Percentiles rank a stretch among this genome's conserved stretches.
phyloP scores from a whole-genome alignment of 2,113 vertebrate species.

The Chaenocephalus aceratus region DNA sequence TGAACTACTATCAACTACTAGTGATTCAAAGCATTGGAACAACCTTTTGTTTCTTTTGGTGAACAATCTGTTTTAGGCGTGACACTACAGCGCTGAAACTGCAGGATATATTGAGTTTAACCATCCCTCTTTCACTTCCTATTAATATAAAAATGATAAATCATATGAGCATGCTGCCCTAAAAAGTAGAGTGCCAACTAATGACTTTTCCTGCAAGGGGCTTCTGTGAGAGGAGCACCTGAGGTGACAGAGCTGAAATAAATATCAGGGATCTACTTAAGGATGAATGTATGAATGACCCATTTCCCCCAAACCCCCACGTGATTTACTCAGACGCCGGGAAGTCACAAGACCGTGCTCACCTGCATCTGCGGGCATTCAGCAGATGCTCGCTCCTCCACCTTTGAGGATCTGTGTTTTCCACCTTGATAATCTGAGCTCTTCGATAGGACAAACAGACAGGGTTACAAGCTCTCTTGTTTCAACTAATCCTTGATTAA shows the following conservation, averaged over 20 bases:
- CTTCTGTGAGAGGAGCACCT: constrained; percentile 7
- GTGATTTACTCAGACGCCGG: constrained; percentile 33
- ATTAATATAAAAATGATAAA: constrained; percentile 64
- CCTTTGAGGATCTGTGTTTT: constrained; percentile 61
- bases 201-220: constrained; percentile 35
- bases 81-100: constrained; percentile 31
- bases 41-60: constrained; percentile 17
- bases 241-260: constrained; percentile 31
- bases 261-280: constrained; percentile 34
- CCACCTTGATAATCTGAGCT: constrained; percentile 56
- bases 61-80: constrained; percentile 36
- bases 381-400: constrained; percentile 42
- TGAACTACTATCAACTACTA: constrained; percentile 11
- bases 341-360: constrained; percentile 29
- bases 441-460: constrained; percentile 48
- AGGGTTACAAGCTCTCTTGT: not conserved
- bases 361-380: constrained; percentile 74
- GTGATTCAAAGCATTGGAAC: not conserved
- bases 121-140: constrained; percentile 39
- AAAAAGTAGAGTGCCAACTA: constrained; percentile 48
- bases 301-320: constrained; percentile 31
- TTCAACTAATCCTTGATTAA: not conserved
- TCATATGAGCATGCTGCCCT: constrained; percentile 54
- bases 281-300: constrained; percentile 51
- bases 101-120: constrained; percentile 21